These are phyloP conservation scores for Panagrolaimus sp. DNA, from an alignment of 1,140 invertebrate genomes.

Conservation along the genomic window DNA sequence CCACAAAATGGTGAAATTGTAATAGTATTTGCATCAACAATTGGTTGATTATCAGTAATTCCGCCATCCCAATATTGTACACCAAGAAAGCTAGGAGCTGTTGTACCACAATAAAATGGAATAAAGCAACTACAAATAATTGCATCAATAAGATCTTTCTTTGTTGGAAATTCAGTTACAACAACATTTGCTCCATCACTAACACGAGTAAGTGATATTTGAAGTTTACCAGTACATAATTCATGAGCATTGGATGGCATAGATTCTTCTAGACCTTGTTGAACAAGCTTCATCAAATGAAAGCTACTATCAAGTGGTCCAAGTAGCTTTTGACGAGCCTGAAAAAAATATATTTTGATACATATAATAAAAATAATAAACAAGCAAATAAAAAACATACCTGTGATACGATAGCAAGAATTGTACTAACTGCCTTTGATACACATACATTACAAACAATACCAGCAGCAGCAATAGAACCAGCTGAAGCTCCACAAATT, in stretches of 20 bases:
- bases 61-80: conserved; percentile 92
- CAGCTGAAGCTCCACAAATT: conserved; percentile 90
- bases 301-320: conserved; percentile 93
- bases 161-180: conserved; percentile 80
- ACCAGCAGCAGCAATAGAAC: conserved; percentile 85
- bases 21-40: conserved; percentile 83
- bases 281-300: conserved; percentile 77
- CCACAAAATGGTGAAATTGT: conserved; percentile 95
- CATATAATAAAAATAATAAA: too few relatives aligned
- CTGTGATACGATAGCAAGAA: conserved; percentile 50
- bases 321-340: conserved; percentile 76
- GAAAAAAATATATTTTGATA: conserved; percentile 13
- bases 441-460: conserved; percentile 83
- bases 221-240: conserved; percentile 76
- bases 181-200: conserved; percentile 90
- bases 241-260: conserved; percentile 84
- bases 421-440: conserved; percentile 65
- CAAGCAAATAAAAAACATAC: conserved; percentile 26
- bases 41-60: conserved; percentile 86
- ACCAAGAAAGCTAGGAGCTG: conserved; percentile 81
- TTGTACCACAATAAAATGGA: conserved; percentile 86
- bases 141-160: conserved; percentile 85
- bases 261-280: conserved; percentile 74
- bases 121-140: conserved; percentile 87
- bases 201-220: conserved; percentile 87